phyloP scores from a whole-genome alignment of 2,113 vertebrate species.

The Notiomystis cincta region DNA sequence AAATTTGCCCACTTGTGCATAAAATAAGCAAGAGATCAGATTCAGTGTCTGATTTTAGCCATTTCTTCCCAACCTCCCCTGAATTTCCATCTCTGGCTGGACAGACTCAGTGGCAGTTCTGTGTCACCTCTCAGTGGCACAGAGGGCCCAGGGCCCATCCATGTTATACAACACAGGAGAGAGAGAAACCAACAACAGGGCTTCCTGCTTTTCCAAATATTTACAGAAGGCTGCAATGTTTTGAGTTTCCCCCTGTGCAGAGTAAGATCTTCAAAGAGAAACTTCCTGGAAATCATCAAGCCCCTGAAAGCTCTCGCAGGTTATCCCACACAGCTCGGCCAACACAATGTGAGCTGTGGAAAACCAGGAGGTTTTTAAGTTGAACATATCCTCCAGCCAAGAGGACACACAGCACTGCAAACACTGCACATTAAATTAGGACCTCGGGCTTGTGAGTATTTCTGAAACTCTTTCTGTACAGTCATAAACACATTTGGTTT shows the following conservation, averaged over 20 bases:
- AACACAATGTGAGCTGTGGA: not conserved
- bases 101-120: not conserved
- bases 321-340: not conserved
- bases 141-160: not conserved
- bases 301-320: not conserved
- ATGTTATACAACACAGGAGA: not conserved
- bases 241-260: not conserved
- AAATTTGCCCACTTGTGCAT: not conserved
- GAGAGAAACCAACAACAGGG: not conserved
- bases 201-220: not conserved
- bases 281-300: not conserved
- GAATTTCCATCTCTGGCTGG: not conserved
- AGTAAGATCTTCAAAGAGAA: not conserved
- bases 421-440: not conserved
- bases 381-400: not conserved
- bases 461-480: not conserved
- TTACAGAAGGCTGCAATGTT: not conserved
- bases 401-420: not conserved
- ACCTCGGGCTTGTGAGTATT: not conserved
- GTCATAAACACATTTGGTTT: not conserved
- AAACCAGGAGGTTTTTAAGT: not conserved
- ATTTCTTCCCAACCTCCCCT: not conserved
- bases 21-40: not conserved
- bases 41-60: not conserved
- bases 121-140: not conserved